Base-by-base conservation (phyloP, 2,797 vertebrate genomes). In the Falco peregrinus region DNA sequence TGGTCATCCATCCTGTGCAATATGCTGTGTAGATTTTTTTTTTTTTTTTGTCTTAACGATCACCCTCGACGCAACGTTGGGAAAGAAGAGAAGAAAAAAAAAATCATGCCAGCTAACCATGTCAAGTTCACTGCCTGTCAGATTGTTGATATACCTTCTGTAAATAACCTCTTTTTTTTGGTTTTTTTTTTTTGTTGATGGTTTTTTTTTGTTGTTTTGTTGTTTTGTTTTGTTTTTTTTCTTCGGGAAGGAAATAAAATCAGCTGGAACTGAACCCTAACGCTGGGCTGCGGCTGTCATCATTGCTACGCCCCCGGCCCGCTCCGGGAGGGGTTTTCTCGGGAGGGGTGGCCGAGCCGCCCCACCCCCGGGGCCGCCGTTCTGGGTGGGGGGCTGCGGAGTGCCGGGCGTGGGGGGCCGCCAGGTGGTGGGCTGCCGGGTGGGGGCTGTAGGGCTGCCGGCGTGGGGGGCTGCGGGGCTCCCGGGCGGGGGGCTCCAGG, bases 221-320 rank as follows among this genome's bases (percentile, higher is more conserved):
- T 13, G 7, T 71, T 94, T 95, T 97, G 91, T 97, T 98, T 98
- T 97, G 4, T 31, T 9, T 50, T 86, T 26, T 75, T 59, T 98
- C 97, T 99, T 99, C 98, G 99, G 99, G 98, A 99, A 99, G 99
- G 99, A 99, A 99, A 99, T 99, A 99, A 99, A 99, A 99, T 99
- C 99, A 99, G 99, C 99, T 99, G 99, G 99, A 99, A 99, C 99
- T 99, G 99, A 99, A 99, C 98, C 98, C 98, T 98, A 98, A 96
- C 90, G 96, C 84, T 97, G 95, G 97, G 94, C 97, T 98, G 61
- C 96, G 91, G 86, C 97, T 98, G 98, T 98, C 97, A 56, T 98
- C 90, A 80, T 97, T 98, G 81, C 26, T 65, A 8, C 37, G 13
- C 5, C 26, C 69, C 18, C 39, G 20, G 45, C 28, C 73, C 61